A percentile compares a stretch with the other conserved stretches of the same genome.
These are phyloP conservation scores for Dissostichus mawsoni DNA, from an alignment of 2,113 vertebrate species.

Conservation along the genomic window DNA sequence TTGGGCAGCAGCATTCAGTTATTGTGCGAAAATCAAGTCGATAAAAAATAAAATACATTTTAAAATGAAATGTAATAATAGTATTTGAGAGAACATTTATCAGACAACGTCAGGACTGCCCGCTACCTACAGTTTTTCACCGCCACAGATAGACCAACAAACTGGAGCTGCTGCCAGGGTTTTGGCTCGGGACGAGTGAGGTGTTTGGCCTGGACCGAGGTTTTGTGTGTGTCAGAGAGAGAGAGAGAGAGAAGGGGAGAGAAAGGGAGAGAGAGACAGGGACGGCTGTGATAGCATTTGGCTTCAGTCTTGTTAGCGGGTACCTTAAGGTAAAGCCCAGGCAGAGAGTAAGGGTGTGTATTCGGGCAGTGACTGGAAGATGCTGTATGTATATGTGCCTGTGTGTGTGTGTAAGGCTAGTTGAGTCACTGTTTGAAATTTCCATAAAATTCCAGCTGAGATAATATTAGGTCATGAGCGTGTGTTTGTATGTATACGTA, in stretches of 20 bases:
- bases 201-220: conserved; percentile 69
- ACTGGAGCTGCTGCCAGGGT: conserved; percentile 70
- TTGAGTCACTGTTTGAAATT: conserved; percentile 73
- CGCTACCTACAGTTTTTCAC: conserved; percentile 50
- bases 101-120: conserved; percentile 23
- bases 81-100: neutral
- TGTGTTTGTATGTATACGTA: conserved; percentile 69
- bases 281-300: conserved; percentile 52
- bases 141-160: conserved; percentile 61
- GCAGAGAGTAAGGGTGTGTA: conserved; percentile 47
- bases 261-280: conserved; percentile 31
- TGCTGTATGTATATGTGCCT: conserved; percentile 2
- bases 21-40: neutral
- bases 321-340: conserved; percentile 42
- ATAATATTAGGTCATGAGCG: conserved; percentile 80
- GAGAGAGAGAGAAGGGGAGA: conserved; percentile 10
- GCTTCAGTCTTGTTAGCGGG: conserved; percentile 49
- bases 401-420: conserved; percentile 38
- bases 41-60: neutral
- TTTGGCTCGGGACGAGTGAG: conserved; percentile 62
- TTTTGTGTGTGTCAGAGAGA: conserved; percentile 30
- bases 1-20: neutral
- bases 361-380: conserved; percentile 43
- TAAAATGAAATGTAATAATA: neutral
- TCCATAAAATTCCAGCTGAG: conserved; percentile 80